Evolutionary conservation across 2,888 invertebrate genomes (phyloP), one percentile per base, ranked within the genome.

Genomic region (Dryadula phaetusa): DNA sequence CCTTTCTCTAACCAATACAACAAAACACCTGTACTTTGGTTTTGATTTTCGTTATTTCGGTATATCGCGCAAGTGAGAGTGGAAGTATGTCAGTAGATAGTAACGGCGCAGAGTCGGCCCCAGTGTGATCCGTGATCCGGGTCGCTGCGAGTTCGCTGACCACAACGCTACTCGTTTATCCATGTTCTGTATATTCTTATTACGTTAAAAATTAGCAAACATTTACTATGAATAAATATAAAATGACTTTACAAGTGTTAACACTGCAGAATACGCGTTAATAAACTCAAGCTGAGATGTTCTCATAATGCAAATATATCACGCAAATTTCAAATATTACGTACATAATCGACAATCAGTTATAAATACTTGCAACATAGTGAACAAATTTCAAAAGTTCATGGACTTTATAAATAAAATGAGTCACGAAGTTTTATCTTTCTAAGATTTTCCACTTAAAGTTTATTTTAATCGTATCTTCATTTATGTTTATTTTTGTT

Each of bases 61-160:
- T 67, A 71, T 64, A 67, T 67, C 69, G 71, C 69, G 16, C 28
- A 44, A 66, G 69, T 66, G 69, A 70, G 69, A 69, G 64, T 71
- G 76, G 76, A 84, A 83, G 83, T 86, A 77, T 85, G 86, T 84
- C 83, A 84, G 78, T 81, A 71, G 82, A 73, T 72, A 74, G 66
- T 79, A 80, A 80, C 83, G 83, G 82, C 79, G 74, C 74, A 7
- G n/a, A 37, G 54, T 20, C 77, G 80, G 82, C 81, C 79, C 74
- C 75, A 77, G 81, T 79, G 84, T 81, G 81, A 80, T 83, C 84
- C 81, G 83, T 82, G 84, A 90, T 90, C 90, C 90, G 89, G 90
- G 90, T 90, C 90, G 85, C 69, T 76, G 75, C 75, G 75, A 72
- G 75, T 70, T 71, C 70, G 75, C 72, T 77, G 75, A 78, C 77